Evolutionary conservation across 2,888 invertebrate genomes (phyloP).

Genomic region (Temnothorax rugatulus): DNA sequence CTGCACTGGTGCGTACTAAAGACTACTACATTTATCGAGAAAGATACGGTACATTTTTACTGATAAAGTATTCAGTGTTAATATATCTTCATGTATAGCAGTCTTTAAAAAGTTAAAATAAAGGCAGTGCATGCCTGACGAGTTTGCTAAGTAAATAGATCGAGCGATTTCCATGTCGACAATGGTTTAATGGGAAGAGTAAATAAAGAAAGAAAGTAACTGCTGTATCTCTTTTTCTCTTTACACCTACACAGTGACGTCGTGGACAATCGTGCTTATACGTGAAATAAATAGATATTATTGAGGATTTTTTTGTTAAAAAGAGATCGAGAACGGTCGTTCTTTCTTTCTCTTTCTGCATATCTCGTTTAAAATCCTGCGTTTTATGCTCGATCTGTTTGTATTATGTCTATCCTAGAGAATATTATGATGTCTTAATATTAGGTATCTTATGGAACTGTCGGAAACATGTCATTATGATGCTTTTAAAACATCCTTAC

Average conservation of each 20-base stretch:
- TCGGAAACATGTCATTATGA: no score
- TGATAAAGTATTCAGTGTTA: neutral
- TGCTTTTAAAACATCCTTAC: no score
- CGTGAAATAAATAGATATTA: neutral
- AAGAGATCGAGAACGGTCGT: neutral
- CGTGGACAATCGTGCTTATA: neutral
- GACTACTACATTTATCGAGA: neutral
- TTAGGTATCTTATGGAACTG: no score
- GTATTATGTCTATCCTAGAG: neutral
- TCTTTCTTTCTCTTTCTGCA: neutral
- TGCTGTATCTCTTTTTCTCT: neutral
- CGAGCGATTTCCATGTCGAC: neutral
- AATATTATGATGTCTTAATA: neutral
- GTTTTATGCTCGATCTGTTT: neutral
- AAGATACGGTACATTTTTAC: neutral
- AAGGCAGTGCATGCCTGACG: neutral
- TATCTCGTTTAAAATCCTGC: neutral
- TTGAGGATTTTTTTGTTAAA: neutral
- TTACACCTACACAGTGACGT: neutral
- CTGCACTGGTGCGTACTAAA: neutral
- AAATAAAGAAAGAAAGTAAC: neutral
- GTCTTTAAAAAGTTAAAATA: neutral
- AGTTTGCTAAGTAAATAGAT: neutral
- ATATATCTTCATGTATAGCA: neutral
- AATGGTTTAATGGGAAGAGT: neutral